Conservation (phyloP, 2,888 invertebrate genomes). For the Drosophila recens region DNA sequence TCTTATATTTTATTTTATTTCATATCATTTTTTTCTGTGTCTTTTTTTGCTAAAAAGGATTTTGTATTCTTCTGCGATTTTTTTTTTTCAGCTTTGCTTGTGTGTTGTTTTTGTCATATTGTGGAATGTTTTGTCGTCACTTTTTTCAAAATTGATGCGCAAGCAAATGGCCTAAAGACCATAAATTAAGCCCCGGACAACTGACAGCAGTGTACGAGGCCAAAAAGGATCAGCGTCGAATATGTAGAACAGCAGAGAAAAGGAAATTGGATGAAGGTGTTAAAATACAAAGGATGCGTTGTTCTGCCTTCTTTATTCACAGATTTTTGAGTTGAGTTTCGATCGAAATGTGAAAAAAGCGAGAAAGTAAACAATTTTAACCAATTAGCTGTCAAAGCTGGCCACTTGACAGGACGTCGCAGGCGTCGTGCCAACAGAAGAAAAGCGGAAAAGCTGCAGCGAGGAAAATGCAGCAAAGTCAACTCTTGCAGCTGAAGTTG, state of each 20-base stretch:
- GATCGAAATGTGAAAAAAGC: constrained; percentile 6
- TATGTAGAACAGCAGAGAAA: constrained; percentile 55
- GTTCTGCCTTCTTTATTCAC: constrained; percentile 21
- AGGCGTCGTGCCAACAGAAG: constrained; percentile 19
- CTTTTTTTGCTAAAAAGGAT: constrained; percentile 64
- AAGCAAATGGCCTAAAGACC: constrained; percentile 81
- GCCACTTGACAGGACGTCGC: constrained; percentile 50
- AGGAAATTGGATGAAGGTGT: constrained; percentile 84
- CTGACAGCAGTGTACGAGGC: constrained; percentile 68
- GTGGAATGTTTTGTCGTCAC: constrained; percentile 85
- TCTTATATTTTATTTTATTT: constrained; percentile 20
- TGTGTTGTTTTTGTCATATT: constrained; percentile 81
- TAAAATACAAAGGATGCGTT: constrained; percentile 77
- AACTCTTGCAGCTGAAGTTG: constrained; percentile 39
- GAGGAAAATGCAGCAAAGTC: constrained; percentile 15
- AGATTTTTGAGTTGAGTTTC: background rate
- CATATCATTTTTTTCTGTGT: constrained; percentile 35
- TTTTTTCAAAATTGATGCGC: constrained; percentile 69
- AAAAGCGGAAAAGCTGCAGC: constrained; percentile 13
- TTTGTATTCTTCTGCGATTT: constrained; percentile 63
- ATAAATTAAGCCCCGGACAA: constrained; percentile 78
- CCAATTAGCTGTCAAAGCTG: constrained; percentile 68
- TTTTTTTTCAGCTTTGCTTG: constrained; percentile 31
- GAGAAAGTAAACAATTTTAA: constrained; percentile 57
- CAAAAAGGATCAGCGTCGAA: constrained; percentile 64